phyloP scores from a whole-genome alignment of 2,888 invertebrate genomes.

The Hydraecia micacea region DNA sequence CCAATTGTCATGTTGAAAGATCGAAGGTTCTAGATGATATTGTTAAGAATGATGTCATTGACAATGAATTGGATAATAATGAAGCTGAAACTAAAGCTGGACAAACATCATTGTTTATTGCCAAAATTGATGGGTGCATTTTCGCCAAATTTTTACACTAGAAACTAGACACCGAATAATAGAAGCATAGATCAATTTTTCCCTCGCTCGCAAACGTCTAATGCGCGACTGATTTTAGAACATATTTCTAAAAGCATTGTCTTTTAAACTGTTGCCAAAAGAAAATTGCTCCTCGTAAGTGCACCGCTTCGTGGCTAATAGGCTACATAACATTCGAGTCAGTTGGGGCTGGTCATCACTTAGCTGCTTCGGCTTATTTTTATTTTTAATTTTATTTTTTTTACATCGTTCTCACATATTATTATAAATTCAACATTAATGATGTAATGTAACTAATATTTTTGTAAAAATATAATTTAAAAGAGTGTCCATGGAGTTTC shows the following conservation, averaged over 20 bases:
- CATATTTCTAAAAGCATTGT: conserved; percentile 23
- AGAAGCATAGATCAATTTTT: conserved; percentile 37
- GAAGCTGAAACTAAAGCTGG: neutral
- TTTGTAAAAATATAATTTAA: too few species aligned
- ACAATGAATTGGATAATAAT: neutral
- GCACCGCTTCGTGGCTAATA: conserved; percentile 53
- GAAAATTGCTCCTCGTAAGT: conserved; percentile 44
- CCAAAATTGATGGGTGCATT: conserved; percentile 25
- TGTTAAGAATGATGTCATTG: neutral
- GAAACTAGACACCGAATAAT: conserved; percentile 28
- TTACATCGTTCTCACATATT: too few species aligned
- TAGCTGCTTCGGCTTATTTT: too few species aligned
- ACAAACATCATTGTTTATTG: neutral
- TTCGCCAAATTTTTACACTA: neutral
- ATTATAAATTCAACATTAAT: too few species aligned
- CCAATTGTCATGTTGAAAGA: neutral
- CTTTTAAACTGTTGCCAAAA: conserved; percentile 38
- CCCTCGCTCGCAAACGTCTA: conserved; percentile 10
- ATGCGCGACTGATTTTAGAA: conserved; percentile 24
- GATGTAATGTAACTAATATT: too few species aligned
- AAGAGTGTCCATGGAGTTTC: too few species aligned
- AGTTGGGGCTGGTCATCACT: too few species aligned
- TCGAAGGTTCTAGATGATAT: too few species aligned
- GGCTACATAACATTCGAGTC: conserved; percentile 63
- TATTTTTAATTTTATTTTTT: too few species aligned